Evolutionary conservation across 2,797 vertebrate genomes (phyloP), one percentile per base, ranked within the genome.

Genomic region (Lacerta agilis): DNA sequence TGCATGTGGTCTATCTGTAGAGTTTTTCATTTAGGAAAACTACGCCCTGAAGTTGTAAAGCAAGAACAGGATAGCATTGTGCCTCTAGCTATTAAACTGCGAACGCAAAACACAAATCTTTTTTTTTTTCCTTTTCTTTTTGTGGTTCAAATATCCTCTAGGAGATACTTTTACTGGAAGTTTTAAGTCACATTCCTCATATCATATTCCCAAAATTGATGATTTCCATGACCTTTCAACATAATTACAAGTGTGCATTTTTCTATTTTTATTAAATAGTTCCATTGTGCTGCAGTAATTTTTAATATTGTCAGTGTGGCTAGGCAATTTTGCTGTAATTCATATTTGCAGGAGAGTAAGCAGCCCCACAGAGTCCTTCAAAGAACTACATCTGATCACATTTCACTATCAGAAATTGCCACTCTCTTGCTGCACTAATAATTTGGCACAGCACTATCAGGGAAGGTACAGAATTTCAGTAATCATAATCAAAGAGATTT

Each of bases 81-180:
- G 92, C 94, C 94, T 93, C 77, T 23, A 33, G 88, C 94, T 94
- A 93, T 96, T 96, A 94, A 93, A 87, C 92, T 95, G 93, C 87
- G 96, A 97, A 96, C 79, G 87, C 93, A 96, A 93, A 90, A 92
- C 92, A 23, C 61, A 23, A 64, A 64, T 5, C 61, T 23, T 64
- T 64, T 64, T 61, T 64, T 64, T 33, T 33, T 33, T n/a, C n/a
- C 10, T 38, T 20, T 73, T 38, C 11, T 92, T 91, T 94, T 83
- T 94, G 94, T 92, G 96, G 91, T 96, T 96, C 95, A 95, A 94
- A 95, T 90, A 83, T 93, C 88, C 95, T 95, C 95, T 92, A 92
- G 95, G 94, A 97, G 93, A 96, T 93, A 91, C 92, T 94, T 90
- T 97, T 97, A 95, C 96, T 97, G 97, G 96, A 97, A 96, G 93